Conservation (phyloP, 2,797 vertebrate genomes). For the Onychomys arenicola region DNA sequence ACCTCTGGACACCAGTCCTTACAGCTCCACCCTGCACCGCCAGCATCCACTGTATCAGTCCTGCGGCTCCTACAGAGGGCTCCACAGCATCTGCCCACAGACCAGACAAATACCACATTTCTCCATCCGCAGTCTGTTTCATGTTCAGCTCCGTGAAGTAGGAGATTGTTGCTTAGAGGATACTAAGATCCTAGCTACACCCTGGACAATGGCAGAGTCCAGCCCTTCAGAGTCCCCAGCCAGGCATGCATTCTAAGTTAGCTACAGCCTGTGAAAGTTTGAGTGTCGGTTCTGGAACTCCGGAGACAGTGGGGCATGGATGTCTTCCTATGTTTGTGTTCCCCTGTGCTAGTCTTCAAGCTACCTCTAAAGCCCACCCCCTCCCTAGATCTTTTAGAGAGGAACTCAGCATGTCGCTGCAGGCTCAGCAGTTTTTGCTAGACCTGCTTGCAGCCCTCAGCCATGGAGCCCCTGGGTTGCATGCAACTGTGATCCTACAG, state of each 20-base stretch:
- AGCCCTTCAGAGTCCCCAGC: no score
- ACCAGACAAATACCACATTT: no score
- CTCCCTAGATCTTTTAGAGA: no score
- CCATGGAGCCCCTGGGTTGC: rapidly evolving
- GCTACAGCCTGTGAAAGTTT: background rate
- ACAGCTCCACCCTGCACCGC: background rate
- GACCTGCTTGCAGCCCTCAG: background rate
- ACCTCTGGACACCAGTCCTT: background rate
- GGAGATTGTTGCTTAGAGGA: background rate
- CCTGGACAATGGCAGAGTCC: background rate
- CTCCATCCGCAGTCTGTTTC: background rate
- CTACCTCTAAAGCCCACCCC: rapidly evolving
- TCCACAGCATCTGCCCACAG: background rate
- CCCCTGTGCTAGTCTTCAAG: background rate
- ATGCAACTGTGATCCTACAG: rapidly evolving
- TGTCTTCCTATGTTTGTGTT: rapidly evolving
- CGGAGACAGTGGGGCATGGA: no score
- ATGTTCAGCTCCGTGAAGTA: background rate
- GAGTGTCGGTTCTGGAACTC: background rate
- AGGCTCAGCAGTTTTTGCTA: background rate
- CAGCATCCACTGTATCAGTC: background rate
- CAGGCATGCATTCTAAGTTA: background rate
- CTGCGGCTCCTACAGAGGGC: background rate
- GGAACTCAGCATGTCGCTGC: background rate
- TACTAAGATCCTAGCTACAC: background rate